phyloP scores from a whole-genome alignment of 1,140 invertebrate species.

The Lasioglossum baleicum region DNA sequence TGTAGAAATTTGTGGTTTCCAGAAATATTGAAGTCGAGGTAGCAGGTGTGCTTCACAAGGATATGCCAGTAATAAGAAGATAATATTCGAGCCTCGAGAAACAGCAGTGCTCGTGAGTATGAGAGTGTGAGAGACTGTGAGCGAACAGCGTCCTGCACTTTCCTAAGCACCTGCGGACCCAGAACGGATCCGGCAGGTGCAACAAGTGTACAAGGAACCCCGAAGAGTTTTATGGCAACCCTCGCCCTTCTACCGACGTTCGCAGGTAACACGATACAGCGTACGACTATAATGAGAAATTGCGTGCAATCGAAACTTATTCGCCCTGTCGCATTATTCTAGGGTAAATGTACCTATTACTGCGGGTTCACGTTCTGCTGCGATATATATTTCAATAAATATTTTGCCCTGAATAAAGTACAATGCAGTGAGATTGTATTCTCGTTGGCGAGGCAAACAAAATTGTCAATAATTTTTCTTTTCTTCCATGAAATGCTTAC shows the following conservation, averaged over 20 bases:
- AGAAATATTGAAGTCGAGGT: background rate
- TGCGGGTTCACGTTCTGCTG: too few species aligned
- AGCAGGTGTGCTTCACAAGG: conserved; percentile 35
- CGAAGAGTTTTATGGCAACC: conserved; percentile 30
- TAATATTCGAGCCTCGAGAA: conserved; percentile 47
- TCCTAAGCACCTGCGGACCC: conserved; percentile 59
- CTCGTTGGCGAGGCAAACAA: too few species aligned
- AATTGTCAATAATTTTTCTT: too few species aligned
- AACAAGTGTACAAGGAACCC: conserved; percentile 26
- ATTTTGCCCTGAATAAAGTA: too few species aligned
- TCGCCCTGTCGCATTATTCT: too few species aligned
- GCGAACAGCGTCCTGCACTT: conserved; percentile 44
- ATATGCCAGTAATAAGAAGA: conserved; percentile 29
- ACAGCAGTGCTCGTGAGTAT: conserved; percentile 9
- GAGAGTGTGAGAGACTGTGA: conserved; percentile 21
- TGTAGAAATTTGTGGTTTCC: conserved; percentile 1
- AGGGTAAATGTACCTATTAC: too few species aligned
- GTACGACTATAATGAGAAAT: background rate
- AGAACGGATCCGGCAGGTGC: conserved; percentile 56
- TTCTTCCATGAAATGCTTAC: too few species aligned
- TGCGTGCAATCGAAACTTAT: too few species aligned
- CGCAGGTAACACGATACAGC: background rate
- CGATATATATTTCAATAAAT: too few species aligned
- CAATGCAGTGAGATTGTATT: too few species aligned
- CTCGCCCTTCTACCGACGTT: background rate